phyloP scores from a whole-genome alignment of 1,140 invertebrate species.

The Calosoma granatense region DNA sequence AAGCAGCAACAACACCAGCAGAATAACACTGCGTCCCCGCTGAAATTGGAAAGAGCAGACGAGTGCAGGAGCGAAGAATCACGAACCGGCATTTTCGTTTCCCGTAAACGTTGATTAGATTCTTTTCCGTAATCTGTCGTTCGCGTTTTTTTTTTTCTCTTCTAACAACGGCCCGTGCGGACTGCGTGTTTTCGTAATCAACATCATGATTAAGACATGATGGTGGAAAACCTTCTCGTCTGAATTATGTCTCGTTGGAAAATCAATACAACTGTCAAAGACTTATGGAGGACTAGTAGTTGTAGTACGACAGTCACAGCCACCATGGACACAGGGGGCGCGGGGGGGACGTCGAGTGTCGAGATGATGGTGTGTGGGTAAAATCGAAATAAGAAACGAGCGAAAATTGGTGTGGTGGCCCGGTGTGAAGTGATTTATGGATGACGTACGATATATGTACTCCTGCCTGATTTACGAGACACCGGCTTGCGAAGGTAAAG shows the following conservation, averaged over 20 bases:
- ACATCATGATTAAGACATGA: not conserved
- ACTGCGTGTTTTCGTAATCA: not conserved
- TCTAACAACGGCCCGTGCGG: not conserved
- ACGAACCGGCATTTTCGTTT: not conserved
- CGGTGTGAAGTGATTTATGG: not conserved
- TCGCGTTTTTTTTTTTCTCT: not conserved
- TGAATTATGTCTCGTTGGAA: not conserved
- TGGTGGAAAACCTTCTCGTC: not conserved
- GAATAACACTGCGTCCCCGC: no score
- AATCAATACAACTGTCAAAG: not conserved
- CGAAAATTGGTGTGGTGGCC: not conserved
- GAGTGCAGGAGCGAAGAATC: not conserved
- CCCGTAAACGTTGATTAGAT: not conserved
- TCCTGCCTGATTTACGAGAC: not conserved
- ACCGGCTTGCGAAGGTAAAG: not conserved
- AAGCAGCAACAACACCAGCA: no score
- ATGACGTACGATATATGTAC: not conserved
- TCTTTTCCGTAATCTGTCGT: not conserved
- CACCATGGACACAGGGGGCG: not conserved
- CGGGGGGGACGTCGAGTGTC: not conserved
- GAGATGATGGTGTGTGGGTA: no score
- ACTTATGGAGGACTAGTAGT: not conserved
- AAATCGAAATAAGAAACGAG: not conserved
- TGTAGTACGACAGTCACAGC: not conserved
- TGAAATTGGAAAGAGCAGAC: not conserved